These are phyloP conservation scores for Furnarius figulus DNA, from an alignment of 2,113 vertebrate genomes.

Conservation along the genomic window DNA sequence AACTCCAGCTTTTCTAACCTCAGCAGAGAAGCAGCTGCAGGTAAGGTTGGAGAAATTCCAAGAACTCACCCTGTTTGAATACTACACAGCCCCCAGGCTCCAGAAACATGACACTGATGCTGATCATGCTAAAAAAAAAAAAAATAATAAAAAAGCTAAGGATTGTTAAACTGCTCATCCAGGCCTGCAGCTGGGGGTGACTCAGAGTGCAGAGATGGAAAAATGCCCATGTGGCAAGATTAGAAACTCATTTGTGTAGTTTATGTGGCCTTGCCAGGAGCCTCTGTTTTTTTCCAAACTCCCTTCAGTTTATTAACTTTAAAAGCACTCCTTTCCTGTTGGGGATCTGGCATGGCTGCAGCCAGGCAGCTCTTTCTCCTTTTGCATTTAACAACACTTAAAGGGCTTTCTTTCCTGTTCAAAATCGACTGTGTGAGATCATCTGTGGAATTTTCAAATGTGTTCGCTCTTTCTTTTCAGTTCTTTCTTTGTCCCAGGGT, in stretches of 20 bases:
- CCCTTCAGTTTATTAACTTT: constrained; percentile 82
- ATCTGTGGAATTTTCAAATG: constrained; percentile 74
- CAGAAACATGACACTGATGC: constrained; percentile 77
- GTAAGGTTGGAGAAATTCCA: constrained; percentile 76
- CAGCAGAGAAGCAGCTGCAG: constrained; percentile 66
- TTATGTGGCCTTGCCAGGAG: constrained; percentile 80
- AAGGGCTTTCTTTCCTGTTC: constrained; percentile 57
- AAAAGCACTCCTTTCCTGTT: constrained; percentile 76
- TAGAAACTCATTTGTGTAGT: constrained; percentile 73
- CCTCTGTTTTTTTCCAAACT: constrained; percentile 75
- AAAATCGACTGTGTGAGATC: constrained; percentile 72
- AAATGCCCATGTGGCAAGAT: constrained; percentile 71
- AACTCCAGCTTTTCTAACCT: neutral
- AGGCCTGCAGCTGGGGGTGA: constrained; percentile 81
- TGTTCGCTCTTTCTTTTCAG: constrained; percentile 46
- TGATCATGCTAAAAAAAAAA: constrained; percentile 46
- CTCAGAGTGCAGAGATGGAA: constrained; percentile 70
- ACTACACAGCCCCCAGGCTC: constrained; percentile 73
- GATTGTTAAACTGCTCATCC: constrained; percentile 78
- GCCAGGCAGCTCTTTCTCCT: constrained; percentile 37
- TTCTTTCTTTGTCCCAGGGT: constrained; percentile 61
- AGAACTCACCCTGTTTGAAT: constrained; percentile 75
- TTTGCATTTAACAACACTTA: constrained; percentile 48
- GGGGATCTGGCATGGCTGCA: constrained; percentile 61
- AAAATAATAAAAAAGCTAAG: neutral